phyloP scores from a whole-genome alignment of 2,888 invertebrate species.

The Phasia obesa region DNA sequence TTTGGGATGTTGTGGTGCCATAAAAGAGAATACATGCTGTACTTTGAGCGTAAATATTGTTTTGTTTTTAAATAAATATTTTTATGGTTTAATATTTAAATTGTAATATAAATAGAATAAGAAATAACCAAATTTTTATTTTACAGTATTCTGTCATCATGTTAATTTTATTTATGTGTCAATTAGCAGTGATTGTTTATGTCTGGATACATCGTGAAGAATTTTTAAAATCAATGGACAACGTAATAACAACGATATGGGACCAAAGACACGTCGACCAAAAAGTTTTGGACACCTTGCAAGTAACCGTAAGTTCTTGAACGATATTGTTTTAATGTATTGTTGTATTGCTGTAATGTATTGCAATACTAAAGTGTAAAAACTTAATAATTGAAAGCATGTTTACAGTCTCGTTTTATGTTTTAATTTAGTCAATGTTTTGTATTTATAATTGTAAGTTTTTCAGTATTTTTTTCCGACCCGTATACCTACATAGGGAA shows the following conservation, averaged over 20 bases:
- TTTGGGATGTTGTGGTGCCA: slow-evolving; percentile 95
- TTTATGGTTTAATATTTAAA: not conserved
- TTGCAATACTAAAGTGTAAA: too few relatives aligned
- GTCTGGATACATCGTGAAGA: slow-evolving; percentile 86
- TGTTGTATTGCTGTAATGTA: too few relatives aligned
- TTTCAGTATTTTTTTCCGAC: too few relatives aligned
- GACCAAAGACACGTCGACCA: slow-evolving; percentile 74
- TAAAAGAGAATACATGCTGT: slow-evolving; percentile 93
- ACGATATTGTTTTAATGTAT: not conserved
- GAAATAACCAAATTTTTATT: too few relatives aligned
- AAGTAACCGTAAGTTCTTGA: slow-evolving; percentile 75
- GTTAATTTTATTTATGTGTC: slow-evolving; percentile 87
- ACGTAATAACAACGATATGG: slow-evolving; percentile 83
- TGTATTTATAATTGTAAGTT: too few relatives aligned
- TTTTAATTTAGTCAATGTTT: too few relatives aligned
- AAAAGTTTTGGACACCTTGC: slow-evolving; percentile 76
- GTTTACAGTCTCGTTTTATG: too few relatives aligned
- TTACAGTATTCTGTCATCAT: slow-evolving; percentile 89
- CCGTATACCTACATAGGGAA: too few relatives aligned
- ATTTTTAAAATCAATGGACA: slow-evolving; percentile 83
- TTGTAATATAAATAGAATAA: too few relatives aligned
- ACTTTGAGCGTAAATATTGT: slow-evolving; percentile 87
- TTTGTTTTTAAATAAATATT: not conserved
- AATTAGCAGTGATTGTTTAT: slow-evolving; percentile 87
- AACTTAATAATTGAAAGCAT: too few relatives aligned